These are phyloP conservation scores for Porphyrio hochstetteri DNA, from an alignment of 2,113 vertebrate genomes.

Conservation along the genomic window DNA sequence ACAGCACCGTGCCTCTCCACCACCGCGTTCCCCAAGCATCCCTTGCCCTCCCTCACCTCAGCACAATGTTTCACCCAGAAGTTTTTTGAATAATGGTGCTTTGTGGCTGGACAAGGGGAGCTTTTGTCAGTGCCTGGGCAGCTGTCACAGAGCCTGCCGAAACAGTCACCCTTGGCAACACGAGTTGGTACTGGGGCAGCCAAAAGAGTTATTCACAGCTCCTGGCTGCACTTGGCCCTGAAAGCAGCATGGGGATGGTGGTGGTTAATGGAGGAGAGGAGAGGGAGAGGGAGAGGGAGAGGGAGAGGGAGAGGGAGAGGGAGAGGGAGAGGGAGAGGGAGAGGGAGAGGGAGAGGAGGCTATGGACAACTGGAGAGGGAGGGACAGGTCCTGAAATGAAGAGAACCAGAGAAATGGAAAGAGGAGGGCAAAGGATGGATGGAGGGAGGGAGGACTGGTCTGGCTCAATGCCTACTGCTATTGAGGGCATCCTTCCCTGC, in stretches of 20 bases:
- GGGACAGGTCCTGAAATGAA: not conserved
- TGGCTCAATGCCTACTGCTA: not conserved
- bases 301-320: too few relatives aligned
- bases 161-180: not conserved
- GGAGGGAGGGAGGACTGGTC: not conserved
- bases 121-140: not conserved
- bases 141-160: not conserved
- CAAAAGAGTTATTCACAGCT: not conserved
- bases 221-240: not conserved
- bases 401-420: not conserved
- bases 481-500: not conserved
- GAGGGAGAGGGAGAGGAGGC: too few relatives aligned
- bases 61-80: not conserved
- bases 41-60: not conserved
- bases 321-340: too few relatives aligned
- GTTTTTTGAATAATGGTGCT: not conserved
- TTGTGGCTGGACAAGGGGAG: conserved; percentile 27
- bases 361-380: not conserved
- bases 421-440: too few relatives aligned
- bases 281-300: not conserved
- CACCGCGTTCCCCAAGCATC: not conserved
- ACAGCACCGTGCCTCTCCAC: not conserved
- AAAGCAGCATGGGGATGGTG: not conserved
- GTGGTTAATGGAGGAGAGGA: not conserved
- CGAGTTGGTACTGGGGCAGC: not conserved